Base-by-base conservation (phyloP, 2,797 vertebrate genomes). In the Siniperca obscura region DNA sequence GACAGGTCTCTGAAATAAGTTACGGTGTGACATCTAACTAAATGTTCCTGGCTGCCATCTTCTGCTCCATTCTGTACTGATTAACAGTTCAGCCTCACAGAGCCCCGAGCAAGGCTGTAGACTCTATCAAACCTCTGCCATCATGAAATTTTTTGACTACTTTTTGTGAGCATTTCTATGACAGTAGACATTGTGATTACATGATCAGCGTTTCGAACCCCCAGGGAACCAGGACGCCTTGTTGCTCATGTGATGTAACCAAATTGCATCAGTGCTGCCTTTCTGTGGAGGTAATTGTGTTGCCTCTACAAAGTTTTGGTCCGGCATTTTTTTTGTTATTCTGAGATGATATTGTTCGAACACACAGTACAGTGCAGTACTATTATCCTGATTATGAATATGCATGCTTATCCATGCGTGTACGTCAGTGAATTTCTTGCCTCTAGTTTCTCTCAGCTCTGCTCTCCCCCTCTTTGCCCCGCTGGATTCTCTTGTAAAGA, bases 401-500 rank as follows among this genome's bases (percentile, higher is more conserved):
- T 70, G 50, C 36, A 64, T 21, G 22, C 44, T 79, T n/a, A 59
- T 65, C 46, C 83, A 50, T 77, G 82, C 52, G 21, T 77, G 67
- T 16, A 75, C 78, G 22, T 68, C 74, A 73, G 56, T 67, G 76
- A 59, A 44, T 64, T 83, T 72, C 76, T 73, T 30, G 73, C 70
- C 50, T 64, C 72, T 36, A 44, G 78, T 76, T 61, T 86, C 79
- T 82, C 67, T 70, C n/a, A 16, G 59, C 71, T 48, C 56, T 2
- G 12, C 76, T 82, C 74, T 64, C 70, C 84, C 42, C 61, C 79
- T 76, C 56, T 36, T 0, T 81, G 77, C 62, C 55, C 36, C 8
- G 71, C 48, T 62, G 48, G 40, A 78, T 89, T 86, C 71, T 25
- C 55, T 74, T 90, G 86, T 87, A 84, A 80, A 87, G 90, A 88